A percentile compares a stretch with the other conserved stretches of the same genome.
Evolutionary conservation across 2,797 vertebrate species (phyloP).

Genomic region (Acipenser ruthenus): DNA sequence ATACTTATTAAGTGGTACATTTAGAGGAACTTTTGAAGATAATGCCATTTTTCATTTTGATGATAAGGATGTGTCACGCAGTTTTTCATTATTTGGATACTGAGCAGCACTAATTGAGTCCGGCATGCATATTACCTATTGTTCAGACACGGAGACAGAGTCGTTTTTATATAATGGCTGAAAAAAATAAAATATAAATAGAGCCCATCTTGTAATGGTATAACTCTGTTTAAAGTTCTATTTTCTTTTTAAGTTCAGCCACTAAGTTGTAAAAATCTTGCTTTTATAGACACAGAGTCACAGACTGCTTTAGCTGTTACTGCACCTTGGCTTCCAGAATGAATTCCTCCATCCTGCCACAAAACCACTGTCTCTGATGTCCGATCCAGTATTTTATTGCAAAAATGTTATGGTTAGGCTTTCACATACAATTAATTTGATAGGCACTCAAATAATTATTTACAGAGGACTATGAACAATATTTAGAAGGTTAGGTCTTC

Average conservation of each 20-base stretch:
- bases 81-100: constrained; percentile 11
- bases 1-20: constrained; percentile 10
- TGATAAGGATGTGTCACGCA: constrained; percentile 13
- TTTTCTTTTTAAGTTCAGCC: too few relatives aligned
- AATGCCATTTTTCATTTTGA: constrained; percentile 8
- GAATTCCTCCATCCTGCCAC: constrained; percentile 25
- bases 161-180: constrained; percentile 47
- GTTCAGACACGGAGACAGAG: constrained; percentile 32
- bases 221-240: too few relatives aligned
- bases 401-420: constrained; percentile 33
- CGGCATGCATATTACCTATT: constrained; percentile 48
- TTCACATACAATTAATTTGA: constrained; percentile 32
- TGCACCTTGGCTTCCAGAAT: constrained; percentile 21
- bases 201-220: too few relatives aligned
- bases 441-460: constrained; percentile 15
- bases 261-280: too few relatives aligned
- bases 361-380: constrained; percentile 32
- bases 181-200: constrained; percentile 22
- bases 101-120: constrained; percentile 43
- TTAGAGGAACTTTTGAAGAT: constrained; percentile 13
- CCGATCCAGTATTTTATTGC: constrained; percentile 19
- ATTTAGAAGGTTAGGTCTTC: too few relatives aligned
- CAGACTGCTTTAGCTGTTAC: not conserved
- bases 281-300: too few relatives aligned
- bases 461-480: constrained; percentile 21